A percentile compares a stretch with the other conserved stretches of the same genome.
phyloP scores from a whole-genome alignment of 2,797 vertebrate genomes.

The Phrynocephalus vlangalii region DNA sequence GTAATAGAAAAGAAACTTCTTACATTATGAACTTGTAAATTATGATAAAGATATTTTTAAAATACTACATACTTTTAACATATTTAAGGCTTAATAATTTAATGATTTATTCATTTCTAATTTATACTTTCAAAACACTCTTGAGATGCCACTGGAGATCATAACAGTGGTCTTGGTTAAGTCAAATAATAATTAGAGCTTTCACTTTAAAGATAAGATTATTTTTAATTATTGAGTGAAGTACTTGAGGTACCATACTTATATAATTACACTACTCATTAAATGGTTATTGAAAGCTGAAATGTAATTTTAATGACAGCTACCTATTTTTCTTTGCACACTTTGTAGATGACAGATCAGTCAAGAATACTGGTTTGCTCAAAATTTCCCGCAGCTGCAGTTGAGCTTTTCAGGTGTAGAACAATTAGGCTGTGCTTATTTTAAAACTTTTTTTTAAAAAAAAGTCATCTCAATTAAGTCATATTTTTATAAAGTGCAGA shows the following conservation, averaged over 20 bases:
- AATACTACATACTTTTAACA: conserved; percentile 69
- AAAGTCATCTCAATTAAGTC: conserved; percentile 51
- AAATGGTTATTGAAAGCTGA: conserved; percentile 81
- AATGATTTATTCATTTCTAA: conserved; percentile 78
- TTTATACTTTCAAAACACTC: conserved; percentile 76
- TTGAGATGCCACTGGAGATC: conserved; percentile 77
- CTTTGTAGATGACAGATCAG: conserved; percentile 78
- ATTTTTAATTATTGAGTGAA: conserved; percentile 83
- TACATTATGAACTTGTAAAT: conserved; percentile 70
- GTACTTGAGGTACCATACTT: conserved; percentile 79
- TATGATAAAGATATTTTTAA: conserved; percentile 66
- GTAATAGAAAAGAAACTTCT: conserved; percentile 61
- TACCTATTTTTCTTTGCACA: conserved; percentile 80
- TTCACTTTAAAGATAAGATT: conserved; percentile 81
- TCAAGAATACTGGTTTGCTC: conserved; percentile 72
- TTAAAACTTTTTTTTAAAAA: conserved; percentile 55
- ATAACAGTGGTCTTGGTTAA: conserved; percentile 78
- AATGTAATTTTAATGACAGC: conserved; percentile 81
- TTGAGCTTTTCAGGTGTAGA: conserved; percentile 67
- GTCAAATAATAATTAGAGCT: conserved; percentile 81
- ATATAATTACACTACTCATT: conserved; percentile 80
- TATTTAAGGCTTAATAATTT: conserved; percentile 79
- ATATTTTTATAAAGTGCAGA: conserved; percentile 44
- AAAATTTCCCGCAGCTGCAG: conserved; percentile 69
- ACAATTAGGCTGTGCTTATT: conserved; percentile 65